Evolutionary conservation across 1,140 invertebrate genomes (phyloP).

Genomic region (Hydropsyche tenuis): DNA sequence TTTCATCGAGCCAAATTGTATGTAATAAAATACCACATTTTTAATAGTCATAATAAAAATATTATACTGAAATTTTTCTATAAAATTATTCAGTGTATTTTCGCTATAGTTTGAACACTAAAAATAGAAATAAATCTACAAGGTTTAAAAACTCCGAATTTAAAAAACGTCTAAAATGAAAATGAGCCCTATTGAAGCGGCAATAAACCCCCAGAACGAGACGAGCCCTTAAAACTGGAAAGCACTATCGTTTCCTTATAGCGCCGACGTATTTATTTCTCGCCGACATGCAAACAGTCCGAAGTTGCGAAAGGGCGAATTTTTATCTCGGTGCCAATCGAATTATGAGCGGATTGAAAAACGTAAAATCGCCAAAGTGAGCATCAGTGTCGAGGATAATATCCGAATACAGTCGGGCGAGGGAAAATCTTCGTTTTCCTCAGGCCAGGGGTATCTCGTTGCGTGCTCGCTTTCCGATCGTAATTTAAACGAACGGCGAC

Average conservation of each 20-base stretch:
- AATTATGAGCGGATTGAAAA: conserved; percentile 9
- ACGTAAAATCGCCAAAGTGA: conserved; percentile 14
- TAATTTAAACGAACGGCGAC: conserved; percentile 14
- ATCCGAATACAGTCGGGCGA: not conserved
- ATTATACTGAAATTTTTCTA: too few relatives aligned
- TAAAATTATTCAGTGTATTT: too few relatives aligned
- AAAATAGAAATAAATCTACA: too few relatives aligned
- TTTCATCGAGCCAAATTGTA: too few relatives aligned
- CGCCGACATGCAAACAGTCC: not conserved
- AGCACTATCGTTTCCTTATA: not conserved
- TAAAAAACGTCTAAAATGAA: too few relatives aligned
- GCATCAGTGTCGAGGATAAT: conserved; percentile 7
- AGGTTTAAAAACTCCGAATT: too few relatives aligned
- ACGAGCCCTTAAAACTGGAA: not conserved
- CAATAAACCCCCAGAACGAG: not conserved
- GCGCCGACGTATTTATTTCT: not conserved
- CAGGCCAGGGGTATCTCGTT: conserved; percentile 10
- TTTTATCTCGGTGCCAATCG: conserved; percentile 15
- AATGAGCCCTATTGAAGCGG: not conserved
- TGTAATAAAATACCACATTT: too few relatives aligned
- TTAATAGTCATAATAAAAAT: too few relatives aligned
- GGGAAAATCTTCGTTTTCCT: not conserved
- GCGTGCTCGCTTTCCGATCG: conserved; percentile 19
- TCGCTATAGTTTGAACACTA: too few relatives aligned
- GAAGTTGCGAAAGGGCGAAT: too few relatives aligned